Conservation (phyloP, 2,113 vertebrate genomes). For the Scatophagus argus region DNA sequence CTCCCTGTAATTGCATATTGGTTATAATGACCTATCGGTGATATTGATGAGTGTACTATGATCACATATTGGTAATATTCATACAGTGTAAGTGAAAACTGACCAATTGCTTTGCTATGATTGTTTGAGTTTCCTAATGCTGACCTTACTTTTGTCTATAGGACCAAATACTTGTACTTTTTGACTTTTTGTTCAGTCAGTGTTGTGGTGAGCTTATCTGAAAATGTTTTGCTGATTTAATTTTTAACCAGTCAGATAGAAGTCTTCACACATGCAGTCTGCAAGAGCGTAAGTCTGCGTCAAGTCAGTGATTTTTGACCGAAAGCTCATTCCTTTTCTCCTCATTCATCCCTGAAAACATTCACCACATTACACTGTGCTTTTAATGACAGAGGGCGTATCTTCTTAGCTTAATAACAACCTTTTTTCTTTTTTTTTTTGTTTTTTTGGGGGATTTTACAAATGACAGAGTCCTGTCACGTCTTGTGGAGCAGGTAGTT, state of each 20-base stretch:
- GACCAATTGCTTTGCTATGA: constrained; percentile 66
- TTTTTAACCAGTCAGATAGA: constrained; percentile 33
- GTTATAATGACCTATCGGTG: constrained; percentile 50
- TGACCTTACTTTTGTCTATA: constrained; percentile 61
- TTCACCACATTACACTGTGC: constrained; percentile 60
- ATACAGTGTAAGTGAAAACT: constrained; percentile 68
- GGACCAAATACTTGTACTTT: constrained; percentile 63
- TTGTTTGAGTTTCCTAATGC: constrained; percentile 68
- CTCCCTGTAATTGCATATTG: constrained; percentile 55
- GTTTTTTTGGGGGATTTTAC: constrained; percentile 32
- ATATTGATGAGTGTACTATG: constrained; percentile 67
- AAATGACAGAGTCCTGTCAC: constrained; percentile 9
- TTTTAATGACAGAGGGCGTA: constrained; percentile 41
- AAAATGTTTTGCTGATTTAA: constrained; percentile 33
- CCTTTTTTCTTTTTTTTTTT: too few relatives aligned
- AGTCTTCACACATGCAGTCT: constrained; percentile 36
- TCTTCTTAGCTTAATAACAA: constrained; percentile 43
- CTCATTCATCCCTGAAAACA: constrained; percentile 19
- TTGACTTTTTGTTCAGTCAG: constrained; percentile 58
- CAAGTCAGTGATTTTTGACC: constrained; percentile 25
- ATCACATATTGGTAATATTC: constrained; percentile 68
- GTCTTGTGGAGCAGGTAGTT: constrained; percentile 39
- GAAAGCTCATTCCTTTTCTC: constrained; percentile 29
- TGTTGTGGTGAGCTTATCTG: constrained; percentile 67
- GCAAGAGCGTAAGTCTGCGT: constrained; percentile 10